These are phyloP conservation scores for Willowsia nigromaculata DNA, from an alignment of 2,888 invertebrate genomes.

Conservation along the genomic window DNA sequence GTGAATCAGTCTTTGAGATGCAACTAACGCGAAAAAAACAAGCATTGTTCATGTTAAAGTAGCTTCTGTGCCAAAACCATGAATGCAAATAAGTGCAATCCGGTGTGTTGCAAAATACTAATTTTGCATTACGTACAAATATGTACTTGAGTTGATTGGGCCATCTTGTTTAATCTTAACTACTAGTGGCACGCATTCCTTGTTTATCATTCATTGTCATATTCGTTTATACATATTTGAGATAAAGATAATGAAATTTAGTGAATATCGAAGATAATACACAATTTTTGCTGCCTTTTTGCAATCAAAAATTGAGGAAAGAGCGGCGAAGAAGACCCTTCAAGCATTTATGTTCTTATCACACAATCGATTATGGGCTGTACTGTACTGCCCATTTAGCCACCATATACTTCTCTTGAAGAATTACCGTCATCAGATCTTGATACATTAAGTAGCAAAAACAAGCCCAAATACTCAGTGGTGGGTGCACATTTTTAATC, in stretches of 20 bases:
- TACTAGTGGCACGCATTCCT: neutral
- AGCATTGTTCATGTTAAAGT: too few relatives aligned
- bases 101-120: neutral
- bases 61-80: too few relatives aligned
- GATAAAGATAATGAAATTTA: neutral
- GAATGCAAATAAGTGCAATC: neutral
- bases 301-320: neutral
- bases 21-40: too few relatives aligned
- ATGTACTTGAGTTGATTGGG: neutral
- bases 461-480: constrained; percentile 17
- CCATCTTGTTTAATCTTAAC: constrained; percentile 22
- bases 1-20: too few relatives aligned
- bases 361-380: constrained; percentile 23
- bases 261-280: neutral
- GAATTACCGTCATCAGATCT: neutral
- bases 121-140: too few relatives aligned
- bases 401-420: neutral
- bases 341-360: constrained; percentile 15
- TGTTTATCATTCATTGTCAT: neutral
- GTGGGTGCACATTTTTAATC: constrained; percentile 5
- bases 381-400: neutral
- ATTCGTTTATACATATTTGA: neutral
- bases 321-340: neutral
- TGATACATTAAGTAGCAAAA: constrained; percentile 18
- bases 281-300: neutral